phyloP scores from a whole-genome alignment of 2,888 invertebrate species.

The Glaucopsyche alexis region DNA sequence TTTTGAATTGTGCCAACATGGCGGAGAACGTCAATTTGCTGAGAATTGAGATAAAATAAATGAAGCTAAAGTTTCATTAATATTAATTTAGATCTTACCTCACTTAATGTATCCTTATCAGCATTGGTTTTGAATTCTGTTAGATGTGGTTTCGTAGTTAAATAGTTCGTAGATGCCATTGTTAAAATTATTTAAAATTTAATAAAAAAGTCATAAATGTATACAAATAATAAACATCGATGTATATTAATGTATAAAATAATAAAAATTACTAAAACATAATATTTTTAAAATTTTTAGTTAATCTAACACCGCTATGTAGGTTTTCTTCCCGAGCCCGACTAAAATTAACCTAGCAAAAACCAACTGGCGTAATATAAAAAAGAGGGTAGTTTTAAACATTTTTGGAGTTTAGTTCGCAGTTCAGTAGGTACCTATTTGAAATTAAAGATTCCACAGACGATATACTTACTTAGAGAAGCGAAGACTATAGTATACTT shows the following conservation, averaged over 20 bases:
- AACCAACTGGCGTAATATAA: constrained; percentile 20
- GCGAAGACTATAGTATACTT: no score
- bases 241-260: constrained; percentile 49
- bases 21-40: constrained; percentile 9
- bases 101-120: constrained; percentile 73
- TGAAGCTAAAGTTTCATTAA: not conserved
- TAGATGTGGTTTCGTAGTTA: constrained; percentile 72
- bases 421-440: not conserved
- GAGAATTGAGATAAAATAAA: not conserved
- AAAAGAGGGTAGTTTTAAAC: constrained; percentile 47
- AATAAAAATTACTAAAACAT: constrained; percentile 46
- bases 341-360: constrained; percentile 43
- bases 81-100: constrained; percentile 55
- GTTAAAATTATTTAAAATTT: constrained; percentile 49
- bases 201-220: constrained; percentile 38
- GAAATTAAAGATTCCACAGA: not conserved
- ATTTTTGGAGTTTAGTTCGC: not conserved
- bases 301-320: constrained; percentile 56
- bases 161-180: constrained; percentile 64
- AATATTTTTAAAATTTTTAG: constrained; percentile 44
- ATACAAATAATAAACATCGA: constrained; percentile 45
- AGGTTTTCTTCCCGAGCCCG: constrained; percentile 52
- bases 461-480: no score
- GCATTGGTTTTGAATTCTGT: constrained; percentile 71
- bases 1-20: constrained; percentile 22